phyloP scores from a whole-genome alignment of 2,113 vertebrate species.

The Dicerorhinus sumatrensis region DNA sequence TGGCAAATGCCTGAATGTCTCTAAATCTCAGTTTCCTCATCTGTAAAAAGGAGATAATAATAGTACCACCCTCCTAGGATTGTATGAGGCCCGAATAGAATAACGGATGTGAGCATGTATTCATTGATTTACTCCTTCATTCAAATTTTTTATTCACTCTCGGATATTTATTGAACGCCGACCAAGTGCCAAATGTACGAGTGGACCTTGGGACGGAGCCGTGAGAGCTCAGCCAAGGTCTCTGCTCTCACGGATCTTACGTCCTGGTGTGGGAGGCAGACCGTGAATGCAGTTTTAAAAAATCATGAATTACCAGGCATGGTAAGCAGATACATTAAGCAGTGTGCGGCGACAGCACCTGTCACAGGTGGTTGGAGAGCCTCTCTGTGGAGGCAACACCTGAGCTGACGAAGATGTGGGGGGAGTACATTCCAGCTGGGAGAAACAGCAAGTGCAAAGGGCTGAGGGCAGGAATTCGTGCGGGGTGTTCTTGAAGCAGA shows the following conservation, averaged over 20 bases:
- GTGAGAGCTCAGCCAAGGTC: background rate
- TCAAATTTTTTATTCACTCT: background rate
- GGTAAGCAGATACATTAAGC: rapidly evolving
- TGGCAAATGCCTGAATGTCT: background rate
- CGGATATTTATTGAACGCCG: background rate
- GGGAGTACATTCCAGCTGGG: background rate
- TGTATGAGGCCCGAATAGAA: background rate
- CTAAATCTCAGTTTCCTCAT: background rate
- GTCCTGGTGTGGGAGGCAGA: background rate
- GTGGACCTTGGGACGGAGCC: background rate
- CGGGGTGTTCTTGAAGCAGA: background rate
- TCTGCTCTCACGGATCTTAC: background rate
- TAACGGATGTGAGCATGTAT: background rate
- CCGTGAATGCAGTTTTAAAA: background rate
- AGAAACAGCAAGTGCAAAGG: background rate
- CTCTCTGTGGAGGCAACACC: background rate
- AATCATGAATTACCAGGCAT: background rate
- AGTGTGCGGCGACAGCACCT: background rate
- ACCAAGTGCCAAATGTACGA: background rate
- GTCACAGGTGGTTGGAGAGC: background rate
- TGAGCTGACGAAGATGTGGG: background rate
- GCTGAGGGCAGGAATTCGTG: no score
- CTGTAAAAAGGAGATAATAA: background rate
- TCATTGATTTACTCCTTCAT: background rate
- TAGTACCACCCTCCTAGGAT: background rate